These are phyloP conservation scores for Heliconius erato DNA, from an alignment of 2,888 invertebrate genomes.

Conservation along the genomic window DNA sequence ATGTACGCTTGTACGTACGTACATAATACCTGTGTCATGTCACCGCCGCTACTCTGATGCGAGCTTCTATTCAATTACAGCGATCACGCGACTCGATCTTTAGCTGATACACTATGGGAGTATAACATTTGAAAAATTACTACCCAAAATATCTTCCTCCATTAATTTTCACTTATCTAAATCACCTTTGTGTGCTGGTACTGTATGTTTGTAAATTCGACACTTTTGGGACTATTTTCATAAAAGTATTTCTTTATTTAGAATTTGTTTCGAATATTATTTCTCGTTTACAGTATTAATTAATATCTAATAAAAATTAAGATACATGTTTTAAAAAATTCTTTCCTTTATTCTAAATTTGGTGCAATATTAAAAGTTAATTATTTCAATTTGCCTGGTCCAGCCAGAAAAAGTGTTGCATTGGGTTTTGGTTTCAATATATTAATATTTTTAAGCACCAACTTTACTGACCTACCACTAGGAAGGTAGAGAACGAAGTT, in stretches of 20 bases:
- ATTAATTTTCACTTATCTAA: not conserved
- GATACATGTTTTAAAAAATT: too few species aligned
- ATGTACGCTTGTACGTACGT: constrained; percentile 25
- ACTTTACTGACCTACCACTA: too few species aligned
- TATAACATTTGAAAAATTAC: constrained; percentile 1
- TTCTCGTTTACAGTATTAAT: not conserved
- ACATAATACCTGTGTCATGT: constrained; percentile 68
- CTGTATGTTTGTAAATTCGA: not conserved
- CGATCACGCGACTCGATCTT: constrained; percentile 49
- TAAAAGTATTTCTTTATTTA: not conserved
- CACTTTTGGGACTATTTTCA: not conserved
- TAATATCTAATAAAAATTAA: too few species aligned
- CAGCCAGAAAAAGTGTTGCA: too few species aligned
- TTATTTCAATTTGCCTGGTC: too few species aligned
- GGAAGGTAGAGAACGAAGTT: too few species aligned
- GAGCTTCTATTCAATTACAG: constrained; percentile 72
- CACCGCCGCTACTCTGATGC: constrained; percentile 68
- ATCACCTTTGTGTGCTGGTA: not conserved
- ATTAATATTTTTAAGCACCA: too few species aligned
- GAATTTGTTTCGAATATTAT: not conserved
- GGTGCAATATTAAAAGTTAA: too few species aligned
- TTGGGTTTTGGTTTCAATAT: too few species aligned
- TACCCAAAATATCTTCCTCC: not conserved
- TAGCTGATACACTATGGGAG: constrained; percentile 34
- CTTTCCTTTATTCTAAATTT: too few species aligned